Conservation (phyloP, 2,888 invertebrate species). For the Busseola fusca region DNA sequence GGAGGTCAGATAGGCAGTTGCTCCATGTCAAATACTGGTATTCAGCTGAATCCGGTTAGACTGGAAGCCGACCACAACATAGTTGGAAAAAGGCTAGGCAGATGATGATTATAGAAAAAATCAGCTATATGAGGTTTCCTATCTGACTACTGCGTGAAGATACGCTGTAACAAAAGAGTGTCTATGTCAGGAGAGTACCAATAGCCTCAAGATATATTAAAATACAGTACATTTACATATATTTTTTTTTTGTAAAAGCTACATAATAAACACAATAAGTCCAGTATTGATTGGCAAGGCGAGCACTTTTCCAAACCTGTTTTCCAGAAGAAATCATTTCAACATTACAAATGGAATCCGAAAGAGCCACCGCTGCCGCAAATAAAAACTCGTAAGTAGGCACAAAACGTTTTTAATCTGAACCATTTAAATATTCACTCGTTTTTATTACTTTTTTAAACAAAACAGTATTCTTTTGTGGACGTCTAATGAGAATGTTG, state of each 20-base stretch:
- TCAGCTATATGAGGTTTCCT: background rate
- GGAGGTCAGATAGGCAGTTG: too few relatives aligned
- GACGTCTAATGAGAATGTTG: conserved; percentile 81
- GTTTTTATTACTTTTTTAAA: conserved; percentile 68
- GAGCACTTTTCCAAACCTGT: conserved; percentile 18
- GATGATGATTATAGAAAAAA: background rate
- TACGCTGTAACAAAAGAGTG: background rate
- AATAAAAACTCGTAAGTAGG: conserved; percentile 37
- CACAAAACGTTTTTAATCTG: conserved; percentile 57
- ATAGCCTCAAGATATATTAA: background rate
- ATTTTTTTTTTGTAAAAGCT: background rate
- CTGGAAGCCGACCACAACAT: too few relatives aligned
- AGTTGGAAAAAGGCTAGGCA: too few relatives aligned
- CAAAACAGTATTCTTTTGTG: conserved; percentile 76
- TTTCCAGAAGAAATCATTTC: conserved; percentile 41
- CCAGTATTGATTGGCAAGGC: conserved; percentile 37
- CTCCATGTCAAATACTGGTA: too few relatives aligned
- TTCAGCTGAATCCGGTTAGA: too few relatives aligned
- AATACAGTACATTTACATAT: background rate
- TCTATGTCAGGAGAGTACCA: background rate
- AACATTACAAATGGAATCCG: conserved; percentile 35
- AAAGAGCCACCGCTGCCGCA: conserved; percentile 23
- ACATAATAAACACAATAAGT: conserved; percentile 5
- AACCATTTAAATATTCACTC: conserved; percentile 64
- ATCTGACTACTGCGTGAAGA: background rate